phyloP scores from a whole-genome alignment of 2,113 vertebrate genomes.

The rat (Rattus norvegicus) region DNA sequence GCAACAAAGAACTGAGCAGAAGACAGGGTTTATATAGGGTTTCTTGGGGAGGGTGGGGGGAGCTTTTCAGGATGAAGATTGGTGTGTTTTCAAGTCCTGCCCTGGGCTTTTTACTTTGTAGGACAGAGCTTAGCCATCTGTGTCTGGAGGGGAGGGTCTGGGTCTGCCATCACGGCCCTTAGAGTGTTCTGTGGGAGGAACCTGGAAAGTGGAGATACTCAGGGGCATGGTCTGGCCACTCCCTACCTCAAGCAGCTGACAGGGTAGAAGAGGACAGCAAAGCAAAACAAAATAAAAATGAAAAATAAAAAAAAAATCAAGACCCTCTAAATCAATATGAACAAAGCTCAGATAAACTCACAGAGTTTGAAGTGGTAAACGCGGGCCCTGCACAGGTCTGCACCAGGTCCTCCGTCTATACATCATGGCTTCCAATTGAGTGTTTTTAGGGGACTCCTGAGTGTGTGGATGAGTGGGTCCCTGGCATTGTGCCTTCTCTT shows the following conservation, averaged over 20 bases:
- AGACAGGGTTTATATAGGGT: background rate
- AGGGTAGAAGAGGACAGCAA: background rate
- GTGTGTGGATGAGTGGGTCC: background rate
- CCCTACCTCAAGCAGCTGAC: background rate
- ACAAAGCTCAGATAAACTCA: background rate
- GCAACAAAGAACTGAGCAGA: background rate
- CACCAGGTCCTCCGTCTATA: background rate
- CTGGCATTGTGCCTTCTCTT: background rate
- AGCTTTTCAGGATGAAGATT: background rate
- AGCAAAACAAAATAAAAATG: no score
- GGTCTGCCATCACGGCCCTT: background rate
- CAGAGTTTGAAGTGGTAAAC: background rate
- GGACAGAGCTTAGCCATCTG: background rate
- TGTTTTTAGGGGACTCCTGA: background rate
- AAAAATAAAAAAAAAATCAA: background rate
- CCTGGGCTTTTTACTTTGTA: background rate
- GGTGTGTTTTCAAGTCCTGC: background rate
- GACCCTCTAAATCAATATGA: background rate
- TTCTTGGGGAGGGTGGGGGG: background rate
- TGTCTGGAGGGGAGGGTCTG: background rate
- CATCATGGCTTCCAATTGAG: background rate
- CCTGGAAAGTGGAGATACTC: background rate
- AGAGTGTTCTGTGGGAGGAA: background rate
- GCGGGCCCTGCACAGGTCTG: background rate
- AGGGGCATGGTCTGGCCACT: background rate